Percentiles rank a stretch among this genome's conserved stretches.
These are phyloP conservation scores for Pterois miles DNA, from an alignment of 2,797 vertebrate genomes.

Conservation along the genomic window DNA sequence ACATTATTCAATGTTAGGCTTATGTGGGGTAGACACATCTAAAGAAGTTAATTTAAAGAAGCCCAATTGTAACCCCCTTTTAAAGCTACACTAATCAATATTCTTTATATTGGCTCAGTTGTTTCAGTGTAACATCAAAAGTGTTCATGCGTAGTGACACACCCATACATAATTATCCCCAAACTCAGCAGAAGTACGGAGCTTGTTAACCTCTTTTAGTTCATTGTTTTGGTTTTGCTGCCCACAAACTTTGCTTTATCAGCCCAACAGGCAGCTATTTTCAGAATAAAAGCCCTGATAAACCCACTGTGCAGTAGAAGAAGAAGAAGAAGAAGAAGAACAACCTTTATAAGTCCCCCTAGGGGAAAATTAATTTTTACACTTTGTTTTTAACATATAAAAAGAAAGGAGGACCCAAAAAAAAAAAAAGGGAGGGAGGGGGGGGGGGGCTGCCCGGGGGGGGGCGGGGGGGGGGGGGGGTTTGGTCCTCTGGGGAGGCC, in stretches of 20 bases:
- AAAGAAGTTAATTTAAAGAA: too few species aligned
- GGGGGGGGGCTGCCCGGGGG: too few species aligned
- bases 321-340: too few species aligned
- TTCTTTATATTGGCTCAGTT: background rate
- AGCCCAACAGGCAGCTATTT: background rate
- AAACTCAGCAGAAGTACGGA: background rate
- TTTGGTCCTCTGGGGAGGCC: too few species aligned
- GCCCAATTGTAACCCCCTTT: background rate
- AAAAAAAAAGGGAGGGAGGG: too few species aligned
- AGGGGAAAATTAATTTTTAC: too few species aligned
- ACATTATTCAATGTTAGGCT: slow-evolving; percentile 18
- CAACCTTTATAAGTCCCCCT: too few species aligned
- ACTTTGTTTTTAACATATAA: too few species aligned
- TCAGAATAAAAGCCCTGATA: background rate
- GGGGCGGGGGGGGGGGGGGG: too few species aligned
- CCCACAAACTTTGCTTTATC: background rate
- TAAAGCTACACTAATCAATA: background rate
- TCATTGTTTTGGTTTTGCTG: background rate
- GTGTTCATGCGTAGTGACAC: background rate
- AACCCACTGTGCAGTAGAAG: background rate
- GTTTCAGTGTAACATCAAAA: background rate
- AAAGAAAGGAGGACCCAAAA: too few species aligned
- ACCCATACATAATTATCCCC: background rate
- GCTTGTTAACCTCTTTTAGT: background rate
- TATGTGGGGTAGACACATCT: slow-evolving; percentile 19